Evolutionary conservation across 2,113 vertebrate genomes (phyloP), one percentile per base, ranked within the genome.

Genomic region (Ranitomeya variabilis): DNA sequence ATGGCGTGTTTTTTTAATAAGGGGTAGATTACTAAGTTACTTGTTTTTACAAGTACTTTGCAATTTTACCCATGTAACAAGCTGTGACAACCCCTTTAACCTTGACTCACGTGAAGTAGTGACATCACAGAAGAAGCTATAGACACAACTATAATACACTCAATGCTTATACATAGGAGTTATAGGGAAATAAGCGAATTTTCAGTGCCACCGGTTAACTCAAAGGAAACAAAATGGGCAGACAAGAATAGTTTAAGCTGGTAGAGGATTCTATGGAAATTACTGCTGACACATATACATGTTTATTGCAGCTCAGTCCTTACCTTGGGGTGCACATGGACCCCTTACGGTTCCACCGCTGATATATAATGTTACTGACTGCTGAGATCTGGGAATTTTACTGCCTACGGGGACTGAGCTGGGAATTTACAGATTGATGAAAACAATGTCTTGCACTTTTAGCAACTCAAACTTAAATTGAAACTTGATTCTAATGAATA

Each of bases 401-500:
- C 73, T 51, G 8, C 73, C 37, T 76, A 74, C 10, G 6, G 31
- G 15, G 51, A 71, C 18, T 67, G n/a, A 71, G 4, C 69, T 37
- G 26, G 69, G 26, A 69, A 73, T 16, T 80, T 59, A 59, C 54
- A 1, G 13, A 80, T 23, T 31, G 55, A 23, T 52, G 18, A 19
- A 74, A 76, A 80, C 18, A 55, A 45, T 14, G 6, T 57, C 52
- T 7, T 67, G 59, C 81, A 69, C 59, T 83, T 83, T 67, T 21
- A 54, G 6, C 21, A 51, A 15, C 37, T 66, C 11, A 7, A 14
- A 66, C 60, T 66, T 67, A 52, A 67, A 69, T 54, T 14, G 7
- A 71, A 55, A 71, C 62, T 83, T 83, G 62, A 83, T 83, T 71
- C n/a, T 67, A 84, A 84, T 67, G 51, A n/a, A 81, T 15, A 83